Evolutionary conservation across 1,140 invertebrate genomes (phyloP), one percentile per base, ranked within the genome.

Genomic region (Drosophila sp.): DNA sequence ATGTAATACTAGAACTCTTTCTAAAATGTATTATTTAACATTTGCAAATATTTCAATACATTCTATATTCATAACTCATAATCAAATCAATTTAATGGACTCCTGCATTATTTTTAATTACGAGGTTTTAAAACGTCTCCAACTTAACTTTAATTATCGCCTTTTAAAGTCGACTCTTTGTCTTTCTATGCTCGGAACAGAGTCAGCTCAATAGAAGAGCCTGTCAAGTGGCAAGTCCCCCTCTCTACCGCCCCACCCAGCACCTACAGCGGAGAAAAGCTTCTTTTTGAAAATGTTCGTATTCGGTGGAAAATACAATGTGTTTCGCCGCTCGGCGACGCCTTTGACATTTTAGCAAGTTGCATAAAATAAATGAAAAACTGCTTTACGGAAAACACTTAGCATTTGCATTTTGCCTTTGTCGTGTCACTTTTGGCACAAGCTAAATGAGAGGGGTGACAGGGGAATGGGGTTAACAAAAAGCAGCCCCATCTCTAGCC

Each of bases 301-400:
- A 34, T 21, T 21, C 4, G 21, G 21, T 21, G 21, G 21, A 21
- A 21, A 21, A 34, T 40, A 50, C 74, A 62, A 74, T 36, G 46
- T 38, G 46, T 34, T 16, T 51, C n/a, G n/a, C 25, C 9, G 7
- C 32, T 32, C 27, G 7, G 54, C 25, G 45, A 41, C 54, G 82
- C 82, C 82, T 84, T 84, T 84, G 81, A 84, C 82, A 87, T 81
- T 69, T 84, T 81, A 45, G 59, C 71, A 81, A 78, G 78, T 78
- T 81, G 82, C 82, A 84, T 78, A 81, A 84, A 87, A 84, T 87
- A 87, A 87, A 84, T 84, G 70, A 84, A 87, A 80, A 84, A 87
- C 78, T 84, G 81, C 81, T 78, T 67, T 57, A 66, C 51, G 64
- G 8, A 63, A 73, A 76, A 67, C 63, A 76, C 57, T 72, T 76